A percentile compares a stretch with the other conserved stretches of the same genome.
Evolutionary conservation across 2,797 vertebrate species (phyloP).

Genomic region (Syndactyla subalaris): DNA sequence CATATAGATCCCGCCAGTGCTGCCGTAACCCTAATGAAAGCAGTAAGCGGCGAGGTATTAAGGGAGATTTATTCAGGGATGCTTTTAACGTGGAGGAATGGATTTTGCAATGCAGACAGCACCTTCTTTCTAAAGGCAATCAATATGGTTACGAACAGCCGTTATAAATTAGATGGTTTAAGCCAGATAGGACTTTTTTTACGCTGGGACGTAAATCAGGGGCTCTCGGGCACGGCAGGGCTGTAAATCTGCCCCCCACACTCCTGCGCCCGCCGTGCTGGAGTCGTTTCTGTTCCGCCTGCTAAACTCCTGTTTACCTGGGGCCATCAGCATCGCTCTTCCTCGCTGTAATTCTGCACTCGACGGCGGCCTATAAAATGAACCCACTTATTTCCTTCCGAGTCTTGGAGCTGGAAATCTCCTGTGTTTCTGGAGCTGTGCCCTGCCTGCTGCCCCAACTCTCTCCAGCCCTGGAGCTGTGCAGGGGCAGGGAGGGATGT

Average conservation of each 20-base stretch:
- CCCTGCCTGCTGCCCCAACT: neutral
- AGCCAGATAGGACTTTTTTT: slow-evolving; percentile 70
- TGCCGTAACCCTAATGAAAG: slow-evolving; percentile 81
- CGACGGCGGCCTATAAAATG: slow-evolving; percentile 47
- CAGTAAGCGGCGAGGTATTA: slow-evolving; percentile 78
- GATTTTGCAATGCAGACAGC: slow-evolving; percentile 74
- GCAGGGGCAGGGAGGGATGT: neutral
- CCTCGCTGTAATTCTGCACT: slow-evolving; percentile 68
- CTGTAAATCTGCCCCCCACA: slow-evolving; percentile 72
- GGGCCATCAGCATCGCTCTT: slow-evolving; percentile 53
- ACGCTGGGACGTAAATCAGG: slow-evolving; percentile 71
- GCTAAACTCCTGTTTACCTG: slow-evolving; percentile 76
- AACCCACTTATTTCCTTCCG: slow-evolving; percentile 49
- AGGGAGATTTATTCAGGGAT: slow-evolving; percentile 79
- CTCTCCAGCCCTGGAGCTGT: accelerated
- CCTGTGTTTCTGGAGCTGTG: neutral
- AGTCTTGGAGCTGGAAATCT: neutral
- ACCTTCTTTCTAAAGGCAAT: slow-evolving; percentile 77
- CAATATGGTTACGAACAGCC: slow-evolving; percentile 75
- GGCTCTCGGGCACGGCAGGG: slow-evolving; percentile 46
- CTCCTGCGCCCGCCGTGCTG: slow-evolving; percentile 18
- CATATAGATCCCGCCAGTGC: slow-evolving; percentile 72
- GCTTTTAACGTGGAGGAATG: slow-evolving; percentile 77
- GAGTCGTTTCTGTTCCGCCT: slow-evolving; percentile 57
- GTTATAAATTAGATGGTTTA: slow-evolving; percentile 77